Evolutionary conservation across 2,797 vertebrate species (phyloP).

Genomic region (Pseudochaenichthys georgianus): DNA sequence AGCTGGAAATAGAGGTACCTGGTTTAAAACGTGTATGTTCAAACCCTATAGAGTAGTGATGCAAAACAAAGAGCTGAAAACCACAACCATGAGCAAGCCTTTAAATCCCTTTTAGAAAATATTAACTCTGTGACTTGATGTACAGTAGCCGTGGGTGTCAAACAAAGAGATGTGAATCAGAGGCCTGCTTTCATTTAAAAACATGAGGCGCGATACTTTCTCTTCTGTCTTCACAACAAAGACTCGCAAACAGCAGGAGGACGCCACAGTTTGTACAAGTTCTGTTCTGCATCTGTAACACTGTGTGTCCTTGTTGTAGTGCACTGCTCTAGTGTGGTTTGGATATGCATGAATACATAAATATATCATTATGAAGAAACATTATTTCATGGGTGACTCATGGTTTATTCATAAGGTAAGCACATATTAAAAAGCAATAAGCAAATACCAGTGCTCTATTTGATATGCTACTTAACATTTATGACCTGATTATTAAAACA

Average conservation of each 20-base stretch:
- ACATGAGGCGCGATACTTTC: neutral
- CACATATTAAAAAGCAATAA: slow-evolving; percentile 62
- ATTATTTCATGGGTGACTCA: slow-evolving; percentile 54
- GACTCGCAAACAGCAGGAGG: neutral
- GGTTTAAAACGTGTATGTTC: neutral
- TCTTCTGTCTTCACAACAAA: neutral
- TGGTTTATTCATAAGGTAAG: slow-evolving; percentile 66
- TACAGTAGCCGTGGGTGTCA: neutral
- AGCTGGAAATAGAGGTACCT: neutral
- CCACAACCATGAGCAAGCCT: neutral
- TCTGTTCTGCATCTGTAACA: neutral
- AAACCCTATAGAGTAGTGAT: neutral
- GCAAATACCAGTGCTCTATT: slow-evolving; percentile 54
- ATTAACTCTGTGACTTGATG: neutral
- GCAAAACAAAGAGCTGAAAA: slow-evolving; percentile 2
- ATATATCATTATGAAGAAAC: slow-evolving; percentile 53
- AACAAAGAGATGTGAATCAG: slow-evolving; percentile 1
- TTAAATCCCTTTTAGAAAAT: slow-evolving; percentile 5
- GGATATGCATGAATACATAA: slow-evolving; percentile 51
- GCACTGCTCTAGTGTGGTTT: slow-evolving; percentile 12
- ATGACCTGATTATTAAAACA: slow-evolving; percentile 46
- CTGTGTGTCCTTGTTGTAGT: slow-evolving; percentile 26
- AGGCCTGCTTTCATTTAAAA: slow-evolving; percentile 5
- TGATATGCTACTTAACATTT: slow-evolving; percentile 45
- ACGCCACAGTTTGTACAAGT: neutral